Evolutionary conservation across 2,113 vertebrate genomes (phyloP).

Genomic region (Trachemys scripta): DNA sequence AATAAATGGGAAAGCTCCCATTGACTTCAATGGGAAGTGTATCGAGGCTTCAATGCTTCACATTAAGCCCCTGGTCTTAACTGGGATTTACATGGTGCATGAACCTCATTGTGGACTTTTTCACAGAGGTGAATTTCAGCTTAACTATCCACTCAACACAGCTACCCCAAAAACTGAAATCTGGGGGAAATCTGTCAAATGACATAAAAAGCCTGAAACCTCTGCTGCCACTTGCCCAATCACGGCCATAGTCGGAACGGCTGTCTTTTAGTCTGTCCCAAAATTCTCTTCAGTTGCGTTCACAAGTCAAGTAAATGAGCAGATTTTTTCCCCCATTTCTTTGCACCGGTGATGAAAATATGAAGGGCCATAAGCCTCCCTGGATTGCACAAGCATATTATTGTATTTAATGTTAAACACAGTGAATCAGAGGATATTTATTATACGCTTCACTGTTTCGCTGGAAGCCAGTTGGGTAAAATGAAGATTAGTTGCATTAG

Average conservation of each 20-base stretch:
- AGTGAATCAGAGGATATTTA: background rate
- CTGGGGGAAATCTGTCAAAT: background rate
- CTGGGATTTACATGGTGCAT: background rate
- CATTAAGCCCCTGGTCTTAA: background rate
- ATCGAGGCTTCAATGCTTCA: background rate
- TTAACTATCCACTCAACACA: background rate
- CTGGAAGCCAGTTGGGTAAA: background rate
- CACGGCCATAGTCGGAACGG: background rate
- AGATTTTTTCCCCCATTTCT: background rate
- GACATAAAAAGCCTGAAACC: background rate
- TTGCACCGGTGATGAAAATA: background rate
- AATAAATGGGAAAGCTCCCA: too few relatives aligned
- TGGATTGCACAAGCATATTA: background rate
- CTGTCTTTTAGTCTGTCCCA: background rate
- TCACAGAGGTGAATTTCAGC: background rate
- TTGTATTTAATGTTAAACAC: background rate
- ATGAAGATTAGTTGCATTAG: background rate
- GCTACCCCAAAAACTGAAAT: background rate
- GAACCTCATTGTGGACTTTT: background rate
- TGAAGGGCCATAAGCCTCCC: background rate
- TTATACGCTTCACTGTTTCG: background rate
- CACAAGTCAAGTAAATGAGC: fast-evolving
- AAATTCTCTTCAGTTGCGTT: background rate
- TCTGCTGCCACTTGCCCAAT: fast-evolving
- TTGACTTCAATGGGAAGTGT: background rate